Evolutionary conservation across 1,140 invertebrate species (phyloP), one percentile per base, ranked within the genome.

Genomic region (Heliothis virescens): DNA sequence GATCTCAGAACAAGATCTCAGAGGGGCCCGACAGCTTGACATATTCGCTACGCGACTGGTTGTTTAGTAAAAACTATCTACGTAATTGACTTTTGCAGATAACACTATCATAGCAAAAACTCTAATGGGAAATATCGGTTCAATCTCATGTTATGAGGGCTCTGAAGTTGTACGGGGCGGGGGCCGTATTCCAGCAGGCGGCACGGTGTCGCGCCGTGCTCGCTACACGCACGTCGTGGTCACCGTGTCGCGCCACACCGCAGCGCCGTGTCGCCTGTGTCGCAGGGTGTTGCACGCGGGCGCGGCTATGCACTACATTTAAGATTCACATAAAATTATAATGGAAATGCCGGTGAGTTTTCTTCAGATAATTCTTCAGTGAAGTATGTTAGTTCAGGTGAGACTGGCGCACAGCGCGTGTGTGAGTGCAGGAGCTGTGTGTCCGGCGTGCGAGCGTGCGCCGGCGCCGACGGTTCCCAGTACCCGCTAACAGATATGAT

Each of bases 401-500:
- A 26, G 7, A 11, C 55, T 59, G 18, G 1, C 12, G 11, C 5
- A 63, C 29, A 2, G 29, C 3, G 13, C 5, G 67, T 55, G 4
- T 9, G 72, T 74, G 55, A 21, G 55, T 48, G 55, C 21, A 10
- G 41, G 9, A 9, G 50, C 7, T 34, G 29, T n/a, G 29, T 41
- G 48, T 12, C 15, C 16, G 48, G 34, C 26, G 52, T 55, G 71
- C 21, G 63, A 26, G 63, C 53, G 11, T 60, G 62, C 80, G 76
- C 59, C 57, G 60, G 71, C 79, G 78, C 67, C 74, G 50, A 67
- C 65, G 74, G 50, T 75, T 76, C 74, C 67, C 74, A 81, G 63
- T 73, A 62, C 74, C 21, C 55, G 55, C 15, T 67, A 76, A 65
- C 75, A 79, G 83, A 81, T 87, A 86, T 88, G 86, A 88, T 87